Base-by-base conservation (phyloP, 2,113 vertebrate species). In the Antechinus stuartii region DNA sequence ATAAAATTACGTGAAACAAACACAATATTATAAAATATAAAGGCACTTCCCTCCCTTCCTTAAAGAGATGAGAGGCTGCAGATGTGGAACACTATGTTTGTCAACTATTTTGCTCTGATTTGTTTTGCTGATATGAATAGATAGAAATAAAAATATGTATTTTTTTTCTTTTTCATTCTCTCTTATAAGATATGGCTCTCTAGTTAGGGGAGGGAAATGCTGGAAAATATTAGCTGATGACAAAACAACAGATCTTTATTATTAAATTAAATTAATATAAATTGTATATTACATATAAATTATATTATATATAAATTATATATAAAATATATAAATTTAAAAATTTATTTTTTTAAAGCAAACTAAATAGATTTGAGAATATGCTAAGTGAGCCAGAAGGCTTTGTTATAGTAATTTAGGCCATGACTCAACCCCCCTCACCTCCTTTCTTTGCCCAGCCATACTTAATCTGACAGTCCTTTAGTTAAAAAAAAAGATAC, bases 381-480 rank as follows among this genome's bases (percentile, higher is more conserved):
- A 35, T 42, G 68, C 22, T 76, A 76, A 42, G 35, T 19, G 19
- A 76, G 16, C n/a, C 35, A n/a, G 16, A 19, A 42, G 6, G 68
- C 68, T 84, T 84, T 42, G 68, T 2, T 23, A 23, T 6, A 2
- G 19, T 42, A 84, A 2, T 19, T n/a, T 84, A 42, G 68, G 19
- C 16, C 42, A 35, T 42, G 68, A 23, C n/a, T 84, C 68, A 84
- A 42, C n/a, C 68, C 68, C n/a, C 42, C 16, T n/a, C 19, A 22
- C 19, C 68, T 8, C 68, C 19, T 22, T 84, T 23, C 68, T 84
- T 42, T 84, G 19, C 68, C n/a, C 68, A 84, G n/a, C 19, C 19
- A 76, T 76, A 42, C 23, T 50, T 95, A 89, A 91, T 94, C 42
- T 68, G 84, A 94, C 24, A 42, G 68, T 46, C 42, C 76, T 57